phyloP scores from a whole-genome alignment of 2,113 vertebrate genomes.

The Okapia johnstoni region DNA sequence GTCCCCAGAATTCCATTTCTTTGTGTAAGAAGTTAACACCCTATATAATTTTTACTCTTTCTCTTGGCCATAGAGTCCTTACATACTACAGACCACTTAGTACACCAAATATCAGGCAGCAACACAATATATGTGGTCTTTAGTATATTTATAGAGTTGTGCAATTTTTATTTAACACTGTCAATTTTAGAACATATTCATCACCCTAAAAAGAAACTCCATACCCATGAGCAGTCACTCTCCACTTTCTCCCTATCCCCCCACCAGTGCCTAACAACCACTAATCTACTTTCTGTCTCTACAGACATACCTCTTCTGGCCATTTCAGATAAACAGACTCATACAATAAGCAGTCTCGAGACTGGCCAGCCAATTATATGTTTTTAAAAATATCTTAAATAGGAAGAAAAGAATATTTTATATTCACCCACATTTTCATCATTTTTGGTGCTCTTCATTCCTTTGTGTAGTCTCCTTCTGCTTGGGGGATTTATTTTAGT shows the following conservation, averaged over 20 bases:
- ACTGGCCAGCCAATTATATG: neutral
- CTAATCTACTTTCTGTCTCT: neutral
- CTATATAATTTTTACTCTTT: slow-evolving; percentile 23
- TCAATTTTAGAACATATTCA: neutral
- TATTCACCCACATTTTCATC: neutral
- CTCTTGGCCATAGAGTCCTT: neutral
- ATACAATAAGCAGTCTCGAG: neutral
- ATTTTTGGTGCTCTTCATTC: neutral
- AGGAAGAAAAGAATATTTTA: neutral
- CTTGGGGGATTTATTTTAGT: neutral
- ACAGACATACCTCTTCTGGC: neutral
- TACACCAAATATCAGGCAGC: neutral
- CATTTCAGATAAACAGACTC: neutral
- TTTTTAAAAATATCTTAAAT: neutral
- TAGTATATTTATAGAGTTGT: neutral
- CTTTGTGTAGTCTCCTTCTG: neutral
- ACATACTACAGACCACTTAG: neutral
- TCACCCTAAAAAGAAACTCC: neutral
- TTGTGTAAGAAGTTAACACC: neutral
- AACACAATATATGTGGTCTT: neutral
- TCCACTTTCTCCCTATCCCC: neutral
- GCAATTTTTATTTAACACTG: neutral
- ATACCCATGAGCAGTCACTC: neutral
- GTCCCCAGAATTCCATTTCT: neutral
- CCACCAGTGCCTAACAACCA: neutral